Conservation (phyloP, 1,140 invertebrate species). For the Trichonephila clavata region DNA sequence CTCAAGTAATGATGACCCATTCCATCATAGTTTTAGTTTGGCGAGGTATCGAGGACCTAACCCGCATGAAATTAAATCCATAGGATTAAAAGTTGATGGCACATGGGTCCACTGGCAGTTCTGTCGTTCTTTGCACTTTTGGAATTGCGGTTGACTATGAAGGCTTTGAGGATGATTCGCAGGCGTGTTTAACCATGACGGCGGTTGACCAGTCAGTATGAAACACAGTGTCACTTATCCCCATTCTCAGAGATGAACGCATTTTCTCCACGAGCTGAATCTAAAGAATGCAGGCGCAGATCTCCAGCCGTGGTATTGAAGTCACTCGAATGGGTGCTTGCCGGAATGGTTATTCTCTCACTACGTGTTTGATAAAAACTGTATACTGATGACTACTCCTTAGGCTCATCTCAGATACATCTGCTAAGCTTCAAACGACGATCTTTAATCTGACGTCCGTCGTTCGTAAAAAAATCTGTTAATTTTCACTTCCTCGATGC, state of each 20-base stretch:
- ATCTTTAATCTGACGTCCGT: background rate
- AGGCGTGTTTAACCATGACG: background rate
- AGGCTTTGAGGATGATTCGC: background rate
- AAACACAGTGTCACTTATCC: background rate
- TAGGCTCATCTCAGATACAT: background rate
- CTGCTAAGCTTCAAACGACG: background rate
- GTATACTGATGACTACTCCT: background rate
- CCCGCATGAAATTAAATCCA: background rate
- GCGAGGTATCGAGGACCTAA: background rate
- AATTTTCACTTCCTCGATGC: background rate
- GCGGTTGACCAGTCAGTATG: background rate
- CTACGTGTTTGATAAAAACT: background rate
- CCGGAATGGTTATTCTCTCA: background rate
- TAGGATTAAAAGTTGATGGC: background rate
- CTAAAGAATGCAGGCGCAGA: background rate
- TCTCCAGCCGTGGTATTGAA: background rate
- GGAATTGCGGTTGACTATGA: background rate
- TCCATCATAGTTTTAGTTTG: background rate
- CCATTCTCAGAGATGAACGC: background rate
- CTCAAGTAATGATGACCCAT: background rate
- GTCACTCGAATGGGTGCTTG: slow-evolving; percentile 30
- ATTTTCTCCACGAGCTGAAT: background rate
- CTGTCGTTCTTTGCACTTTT: background rate
- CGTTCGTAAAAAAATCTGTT: background rate
- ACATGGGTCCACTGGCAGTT: background rate